These are phyloP conservation scores for Rhagophthalmus giganteus DNA, from an alignment of 2,888 invertebrate species.

Conservation along the genomic window DNA sequence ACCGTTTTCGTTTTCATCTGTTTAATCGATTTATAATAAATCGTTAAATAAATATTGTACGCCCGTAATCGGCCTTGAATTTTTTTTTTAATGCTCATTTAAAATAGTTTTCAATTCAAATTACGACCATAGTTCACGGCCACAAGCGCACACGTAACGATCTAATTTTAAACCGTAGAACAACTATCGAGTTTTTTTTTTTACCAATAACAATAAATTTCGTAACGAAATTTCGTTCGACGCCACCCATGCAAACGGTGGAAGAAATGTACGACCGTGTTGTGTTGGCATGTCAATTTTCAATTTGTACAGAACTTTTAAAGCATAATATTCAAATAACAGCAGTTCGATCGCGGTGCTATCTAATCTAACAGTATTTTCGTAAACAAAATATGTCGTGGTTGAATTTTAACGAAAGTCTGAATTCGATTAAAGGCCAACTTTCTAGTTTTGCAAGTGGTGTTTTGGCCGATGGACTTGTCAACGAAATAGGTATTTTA, in stretches of 20 bases:
- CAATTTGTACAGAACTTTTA: background rate
- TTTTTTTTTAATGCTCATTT: too few species aligned
- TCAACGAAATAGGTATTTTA: slow-evolving; percentile 10
- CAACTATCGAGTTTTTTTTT: too few species aligned
- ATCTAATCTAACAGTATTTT: background rate
- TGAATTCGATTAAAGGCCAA: slow-evolving; percentile 80
- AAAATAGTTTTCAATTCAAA: too few species aligned
- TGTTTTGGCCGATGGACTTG: slow-evolving; percentile 77
- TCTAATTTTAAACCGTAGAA: too few species aligned
- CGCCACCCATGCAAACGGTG: background rate
- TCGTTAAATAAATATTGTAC: too few species aligned
- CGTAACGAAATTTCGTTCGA: background rate
- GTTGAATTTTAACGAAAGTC: slow-evolving; percentile 68
- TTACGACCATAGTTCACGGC: too few species aligned
- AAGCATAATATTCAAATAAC: background rate
- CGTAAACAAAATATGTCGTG: slow-evolving; percentile 62
- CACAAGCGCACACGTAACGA: too few species aligned
- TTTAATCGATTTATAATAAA: too few species aligned
- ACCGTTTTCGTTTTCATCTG: too few species aligned
- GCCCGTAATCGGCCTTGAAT: too few species aligned
- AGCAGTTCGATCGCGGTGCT: too few species aligned
- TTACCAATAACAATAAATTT: background rate
- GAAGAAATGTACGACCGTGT: background rate
- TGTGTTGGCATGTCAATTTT: slow-evolving; percentile 12
- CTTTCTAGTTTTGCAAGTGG: slow-evolving; percentile 86